These are phyloP conservation scores for Arizona elegans DNA, from an alignment of 2,113 vertebrate species.

Conservation along the genomic window DNA sequence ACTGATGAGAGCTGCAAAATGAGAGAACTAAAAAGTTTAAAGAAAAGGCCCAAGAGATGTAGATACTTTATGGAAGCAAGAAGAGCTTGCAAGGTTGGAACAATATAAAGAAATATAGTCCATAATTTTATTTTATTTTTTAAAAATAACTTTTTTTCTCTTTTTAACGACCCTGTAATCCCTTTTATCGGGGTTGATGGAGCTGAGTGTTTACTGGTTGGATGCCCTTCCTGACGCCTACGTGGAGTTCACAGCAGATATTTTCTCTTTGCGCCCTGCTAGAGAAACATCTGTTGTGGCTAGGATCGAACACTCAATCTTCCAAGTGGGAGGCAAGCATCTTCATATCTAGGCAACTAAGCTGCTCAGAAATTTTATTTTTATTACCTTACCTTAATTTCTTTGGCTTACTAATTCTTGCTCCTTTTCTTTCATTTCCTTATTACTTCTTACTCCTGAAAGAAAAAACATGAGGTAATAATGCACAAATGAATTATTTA, in stretches of 20 bases:
- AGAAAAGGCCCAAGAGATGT: not conserved
- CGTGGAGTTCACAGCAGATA: not conserved
- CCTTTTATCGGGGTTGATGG: not conserved
- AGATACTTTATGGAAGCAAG: not conserved
- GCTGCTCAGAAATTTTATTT: not conserved
- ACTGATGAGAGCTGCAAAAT: not conserved
- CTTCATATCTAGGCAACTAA: not conserved
- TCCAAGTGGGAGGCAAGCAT: not conserved
- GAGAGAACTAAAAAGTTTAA: not conserved
- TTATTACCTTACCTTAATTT: not conserved
- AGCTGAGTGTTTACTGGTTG: not conserved
- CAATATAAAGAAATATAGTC: not conserved
- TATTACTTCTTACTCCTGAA: not conserved
- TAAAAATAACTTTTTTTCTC: not conserved
- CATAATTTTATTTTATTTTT: too few species aligned
- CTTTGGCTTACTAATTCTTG: not conserved
- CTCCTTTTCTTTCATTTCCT: not conserved
- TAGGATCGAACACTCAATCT: not conserved
- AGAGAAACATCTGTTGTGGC: not conserved
- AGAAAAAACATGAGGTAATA: not conserved
- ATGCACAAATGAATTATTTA: not conserved
- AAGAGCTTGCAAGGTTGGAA: not conserved
- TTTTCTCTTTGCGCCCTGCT: not conserved
- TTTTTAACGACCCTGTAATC: not conserved
- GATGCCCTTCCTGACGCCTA: not conserved